Percentiles rank a stretch among this genome's conserved stretches.
Evolutionary conservation across 1,140 invertebrate genomes (phyloP).

Genomic region (Papilio machaon): DNA sequence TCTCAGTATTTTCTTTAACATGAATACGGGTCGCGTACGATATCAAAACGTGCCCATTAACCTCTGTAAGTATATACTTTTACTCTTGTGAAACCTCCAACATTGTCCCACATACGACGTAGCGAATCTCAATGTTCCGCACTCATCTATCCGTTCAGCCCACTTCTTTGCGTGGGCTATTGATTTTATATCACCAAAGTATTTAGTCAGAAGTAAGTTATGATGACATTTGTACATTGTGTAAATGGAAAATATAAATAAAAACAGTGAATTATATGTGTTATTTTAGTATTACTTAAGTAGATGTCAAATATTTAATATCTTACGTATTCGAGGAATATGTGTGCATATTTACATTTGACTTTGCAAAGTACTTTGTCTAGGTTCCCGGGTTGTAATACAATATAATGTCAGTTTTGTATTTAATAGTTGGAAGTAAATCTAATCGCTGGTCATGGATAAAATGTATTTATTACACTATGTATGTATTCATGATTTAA

Average conservation of each 20-base stretch:
- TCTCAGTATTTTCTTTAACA: conserved; percentile 17
- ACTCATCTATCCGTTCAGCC: conserved; percentile 40
- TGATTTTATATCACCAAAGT: background rate
- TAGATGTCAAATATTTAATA: background rate
- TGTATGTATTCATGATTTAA: background rate
- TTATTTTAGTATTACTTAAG: background rate
- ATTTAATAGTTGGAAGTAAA: background rate
- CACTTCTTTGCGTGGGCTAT: conserved; percentile 40
- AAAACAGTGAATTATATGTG: too few relatives aligned
- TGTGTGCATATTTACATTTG: background rate
- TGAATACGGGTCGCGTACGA: conserved; percentile 3
- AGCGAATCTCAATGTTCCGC: conserved; percentile 40
- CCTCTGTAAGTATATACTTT: conserved; percentile 41
- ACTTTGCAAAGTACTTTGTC: background rate
- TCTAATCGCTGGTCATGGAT: too few relatives aligned
- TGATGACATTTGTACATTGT: too few relatives aligned
- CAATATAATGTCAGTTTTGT: background rate
- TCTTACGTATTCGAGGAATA: background rate
- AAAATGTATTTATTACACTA: background rate
- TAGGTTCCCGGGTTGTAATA: background rate
- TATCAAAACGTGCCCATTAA: conserved; percentile 32
- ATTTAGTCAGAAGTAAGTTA: background rate
- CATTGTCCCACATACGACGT: conserved; percentile 49
- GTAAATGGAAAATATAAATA: too few relatives aligned
- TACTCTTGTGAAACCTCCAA: conserved; percentile 51